Evolutionary conservation across 92 coral and sea anemone species (phyloP), one percentile per base, ranked within the genome.

Genomic region (Chrysogorgia sp.): DNA sequence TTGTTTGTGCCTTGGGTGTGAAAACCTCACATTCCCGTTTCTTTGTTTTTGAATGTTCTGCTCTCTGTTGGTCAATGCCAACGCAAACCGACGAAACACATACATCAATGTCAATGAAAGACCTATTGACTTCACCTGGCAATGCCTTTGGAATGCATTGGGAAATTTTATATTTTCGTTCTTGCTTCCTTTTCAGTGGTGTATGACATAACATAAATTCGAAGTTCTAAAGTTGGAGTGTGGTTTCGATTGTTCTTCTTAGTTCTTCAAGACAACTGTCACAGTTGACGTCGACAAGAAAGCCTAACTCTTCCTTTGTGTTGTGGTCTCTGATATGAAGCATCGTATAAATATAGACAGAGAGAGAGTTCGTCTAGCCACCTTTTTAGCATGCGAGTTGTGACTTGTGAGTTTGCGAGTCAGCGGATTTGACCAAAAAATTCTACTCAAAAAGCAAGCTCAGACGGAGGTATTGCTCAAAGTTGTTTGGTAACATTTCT

Each of bases 111-210:
- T 52, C 59, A 17, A 52, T 52, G 4, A 52, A 7, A 17, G 17
- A 52, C 6, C 9, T 14, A 10, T 35, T 21, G 34, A 5, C 29
- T 19, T 23, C 20, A 8, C 3, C 67, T n/a, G n/a, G n/a, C n/a
- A n/a, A n/a, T 10, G 1, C 79, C 60, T 12, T 26, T 1, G 67
- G 7, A 24, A 76, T 30, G 62, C 81, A 76, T 20, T 76, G 81
- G 3, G 74, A 30, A 0, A 76, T 0, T 32, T 0, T 1, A 7
- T 59, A 76, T 34, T 76, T 76, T 34, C 71, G 37, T 40, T 67
- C 57, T 67, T 67, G 75, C 57, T 67, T 67, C 40, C n/a, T 45
- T 22, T 67, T 67, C 47, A 67, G n/a, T 24, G 75, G 10, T 19
- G 58, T 67, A n/a, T 31, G 56, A 40, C 53, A 19, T 28, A 45